phyloP scores from a whole-genome alignment of 2,113 vertebrate genomes.

The Microcebus lehilahytsara region DNA sequence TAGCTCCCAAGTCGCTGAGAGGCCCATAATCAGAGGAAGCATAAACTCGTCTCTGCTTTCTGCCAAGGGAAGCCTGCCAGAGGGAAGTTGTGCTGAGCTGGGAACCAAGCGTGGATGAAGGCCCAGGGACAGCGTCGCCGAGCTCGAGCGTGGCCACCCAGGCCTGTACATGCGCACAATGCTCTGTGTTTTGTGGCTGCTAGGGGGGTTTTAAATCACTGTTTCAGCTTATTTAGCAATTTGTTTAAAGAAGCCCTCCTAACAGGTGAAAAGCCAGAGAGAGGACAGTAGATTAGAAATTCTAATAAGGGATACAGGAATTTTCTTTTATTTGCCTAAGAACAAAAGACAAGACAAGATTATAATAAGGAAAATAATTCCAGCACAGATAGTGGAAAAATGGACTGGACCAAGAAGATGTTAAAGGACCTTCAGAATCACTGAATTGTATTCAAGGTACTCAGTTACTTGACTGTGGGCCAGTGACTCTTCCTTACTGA shows the following conservation, averaged over 20 bases:
- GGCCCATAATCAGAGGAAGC: background rate
- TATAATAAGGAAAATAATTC: background rate
- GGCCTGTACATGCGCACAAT: accelerated
- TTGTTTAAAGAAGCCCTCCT: background rate
- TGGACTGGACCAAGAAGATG: background rate
- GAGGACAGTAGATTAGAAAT: background rate
- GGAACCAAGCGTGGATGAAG: background rate
- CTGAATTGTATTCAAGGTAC: background rate
- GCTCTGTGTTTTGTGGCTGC: background rate
- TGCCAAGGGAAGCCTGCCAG: background rate
- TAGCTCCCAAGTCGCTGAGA: background rate
- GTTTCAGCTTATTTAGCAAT: background rate
- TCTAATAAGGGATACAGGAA: background rate
- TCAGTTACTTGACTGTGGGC: background rate
- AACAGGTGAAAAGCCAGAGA: background rate
- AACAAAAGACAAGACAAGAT: background rate
- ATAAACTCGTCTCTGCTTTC: background rate
- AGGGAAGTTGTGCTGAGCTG: background rate
- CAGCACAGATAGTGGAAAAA: background rate
- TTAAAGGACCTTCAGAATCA: background rate
- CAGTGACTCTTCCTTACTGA: background rate
- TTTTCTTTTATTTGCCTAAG: background rate
- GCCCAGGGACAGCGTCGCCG: background rate
- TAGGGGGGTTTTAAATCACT: background rate
- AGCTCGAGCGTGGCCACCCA: background rate